A percentile compares a stretch with the other conserved stretches of the same genome.
Conservation (phyloP, 2,113 vertebrate genomes). For the Perca schrenkii region DNA sequence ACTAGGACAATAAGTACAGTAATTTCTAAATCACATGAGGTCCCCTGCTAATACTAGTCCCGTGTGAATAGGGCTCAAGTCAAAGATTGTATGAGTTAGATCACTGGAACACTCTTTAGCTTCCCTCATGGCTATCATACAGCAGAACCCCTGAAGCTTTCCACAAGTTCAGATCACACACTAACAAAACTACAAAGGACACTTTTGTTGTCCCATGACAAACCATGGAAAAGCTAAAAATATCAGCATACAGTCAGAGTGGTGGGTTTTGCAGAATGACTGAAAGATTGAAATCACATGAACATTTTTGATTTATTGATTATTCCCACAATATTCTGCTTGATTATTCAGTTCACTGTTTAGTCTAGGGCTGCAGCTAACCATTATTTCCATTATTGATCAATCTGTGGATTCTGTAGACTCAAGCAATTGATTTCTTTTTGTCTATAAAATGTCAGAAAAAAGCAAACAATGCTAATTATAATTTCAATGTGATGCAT, state of each 20-base stretch:
- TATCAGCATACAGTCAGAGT: constrained; percentile 24
- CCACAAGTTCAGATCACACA: constrained; percentile 59
- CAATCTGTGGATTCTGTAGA: background rate
- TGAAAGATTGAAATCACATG: background rate
- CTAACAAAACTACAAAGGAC: constrained; percentile 52
- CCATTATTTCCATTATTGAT: constrained; percentile 5
- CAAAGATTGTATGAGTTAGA: constrained; percentile 17
- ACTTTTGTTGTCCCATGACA: constrained; percentile 70
- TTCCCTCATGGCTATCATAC: constrained; percentile 40
- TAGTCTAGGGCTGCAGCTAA: background rate
- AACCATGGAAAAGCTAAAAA: constrained; percentile 48
- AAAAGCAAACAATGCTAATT: background rate
- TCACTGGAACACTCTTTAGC: constrained; percentile 22
- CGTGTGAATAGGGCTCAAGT: background rate
- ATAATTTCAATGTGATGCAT: background rate
- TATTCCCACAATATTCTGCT: background rate
- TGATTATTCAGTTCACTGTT: background rate
- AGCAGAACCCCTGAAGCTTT: constrained; percentile 36
- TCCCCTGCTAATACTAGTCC: too few species aligned
- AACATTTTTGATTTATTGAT: constrained; percentile 21
- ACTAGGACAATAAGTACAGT: too few species aligned
- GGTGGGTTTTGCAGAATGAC: constrained; percentile 12
- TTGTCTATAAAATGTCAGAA: constrained; percentile 16
- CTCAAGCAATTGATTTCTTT: background rate
- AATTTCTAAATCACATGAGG: too few species aligned